These are phyloP conservation scores for Aplochiton taeniatus DNA, from an alignment of 2,797 vertebrate genomes.

Conservation along the genomic window DNA sequence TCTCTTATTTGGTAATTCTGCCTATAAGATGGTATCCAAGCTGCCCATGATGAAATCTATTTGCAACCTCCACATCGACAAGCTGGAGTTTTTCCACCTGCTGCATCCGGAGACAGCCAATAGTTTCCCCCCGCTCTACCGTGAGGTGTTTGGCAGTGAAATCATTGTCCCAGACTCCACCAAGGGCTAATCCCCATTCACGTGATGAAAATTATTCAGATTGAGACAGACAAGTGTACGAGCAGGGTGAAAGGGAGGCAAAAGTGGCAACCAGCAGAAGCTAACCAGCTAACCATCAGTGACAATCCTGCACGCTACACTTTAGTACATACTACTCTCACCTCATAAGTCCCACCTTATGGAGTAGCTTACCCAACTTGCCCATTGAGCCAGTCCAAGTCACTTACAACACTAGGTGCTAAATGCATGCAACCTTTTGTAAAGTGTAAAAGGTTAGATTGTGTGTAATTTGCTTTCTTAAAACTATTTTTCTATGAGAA, in stretches of 20 bases:
- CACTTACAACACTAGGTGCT: constrained; percentile 46
- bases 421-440: constrained; percentile 49
- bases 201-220: constrained; percentile 24
- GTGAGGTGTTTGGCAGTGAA: constrained; percentile 89
- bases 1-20: neutral
- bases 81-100: constrained; percentile 90
- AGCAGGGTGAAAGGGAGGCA: constrained; percentile 20
- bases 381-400: constrained; percentile 51
- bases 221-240: constrained; percentile 50
- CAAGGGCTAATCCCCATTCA: constrained; percentile 75
- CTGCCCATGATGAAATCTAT: constrained; percentile 89
- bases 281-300: constrained; percentile 71
- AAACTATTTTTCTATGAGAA: constrained; percentile 60
- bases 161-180: constrained; percentile 85
- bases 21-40: constrained; percentile 85
- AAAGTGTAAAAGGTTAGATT: too few species aligned
- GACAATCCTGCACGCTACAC: constrained; percentile 81
- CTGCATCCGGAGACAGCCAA: constrained; percentile 86
- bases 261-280: constrained; percentile 66
- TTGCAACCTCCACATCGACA: constrained; percentile 91
- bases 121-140: constrained; percentile 87
- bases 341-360: constrained; percentile 43
- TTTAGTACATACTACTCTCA: constrained; percentile 71
- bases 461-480: constrained; percentile 48
- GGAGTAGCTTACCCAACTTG: constrained; percentile 49